Evolutionary conservation across 2,888 invertebrate species (phyloP).

Genomic region (Drosophila barbarae): DNA sequence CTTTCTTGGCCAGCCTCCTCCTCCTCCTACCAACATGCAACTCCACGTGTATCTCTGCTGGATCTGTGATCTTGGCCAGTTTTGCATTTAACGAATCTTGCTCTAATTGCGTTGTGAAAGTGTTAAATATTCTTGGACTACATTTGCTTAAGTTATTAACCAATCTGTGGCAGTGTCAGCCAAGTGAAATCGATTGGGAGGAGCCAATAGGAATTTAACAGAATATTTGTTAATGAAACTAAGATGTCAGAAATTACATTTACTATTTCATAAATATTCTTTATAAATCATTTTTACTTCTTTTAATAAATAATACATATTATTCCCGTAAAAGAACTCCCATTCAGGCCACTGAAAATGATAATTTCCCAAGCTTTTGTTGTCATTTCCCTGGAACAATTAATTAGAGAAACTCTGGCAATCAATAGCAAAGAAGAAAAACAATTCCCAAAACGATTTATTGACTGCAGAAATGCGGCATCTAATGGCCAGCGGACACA

Average conservation of each 20-base stretch:
- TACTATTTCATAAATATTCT: too few relatives aligned
- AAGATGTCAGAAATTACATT: not conserved
- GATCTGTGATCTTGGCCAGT: conserved; percentile 32
- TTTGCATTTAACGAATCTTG: conserved; percentile 49
- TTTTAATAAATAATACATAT: not conserved
- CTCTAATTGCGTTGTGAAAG: conserved; percentile 70
- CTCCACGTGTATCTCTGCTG: conserved; percentile 12
- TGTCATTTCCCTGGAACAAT: conserved; percentile 9
- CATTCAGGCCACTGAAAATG: not conserved
- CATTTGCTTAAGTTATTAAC: conserved; percentile 33
- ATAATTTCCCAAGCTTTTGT: conserved; percentile 3
- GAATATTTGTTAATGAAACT: too few relatives aligned
- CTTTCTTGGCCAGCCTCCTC: conserved; percentile 24
- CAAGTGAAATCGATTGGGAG: conserved; percentile 28
- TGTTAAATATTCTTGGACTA: conserved; percentile 63
- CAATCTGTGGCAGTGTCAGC: conserved; percentile 4
- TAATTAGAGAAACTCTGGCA: conserved; percentile 39
- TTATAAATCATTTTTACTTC: too few relatives aligned
- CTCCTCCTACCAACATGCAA: conserved; percentile 44
- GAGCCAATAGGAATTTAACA: not conserved
- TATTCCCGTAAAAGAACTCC: not conserved
- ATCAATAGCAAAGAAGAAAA: conserved; percentile 4
- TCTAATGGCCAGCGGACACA: conserved; percentile 24
- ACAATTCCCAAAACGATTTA: conserved; percentile 35
- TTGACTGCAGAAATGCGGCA: conserved; percentile 21